Evolutionary conservation across 2,888 invertebrate species (phyloP), one percentile per base, ranked within the genome.

Genomic region (Drosophila falleni): DNA sequence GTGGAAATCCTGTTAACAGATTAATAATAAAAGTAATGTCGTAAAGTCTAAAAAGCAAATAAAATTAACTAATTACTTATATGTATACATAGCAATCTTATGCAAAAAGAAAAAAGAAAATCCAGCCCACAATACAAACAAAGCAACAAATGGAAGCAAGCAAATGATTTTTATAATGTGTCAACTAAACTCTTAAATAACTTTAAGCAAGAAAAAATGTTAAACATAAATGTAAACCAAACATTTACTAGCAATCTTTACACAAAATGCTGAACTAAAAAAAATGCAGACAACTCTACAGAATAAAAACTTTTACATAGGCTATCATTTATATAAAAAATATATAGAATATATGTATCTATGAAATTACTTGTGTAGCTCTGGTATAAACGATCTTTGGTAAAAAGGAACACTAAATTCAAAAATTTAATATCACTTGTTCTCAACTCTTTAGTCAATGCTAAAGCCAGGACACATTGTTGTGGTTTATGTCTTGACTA

Each of bases 81-180:
- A 44, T 26, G 46, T 35, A 41, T 53, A 60, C 54, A 56, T 60
- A 65, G 61, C 49, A 76, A 71, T 62, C 62, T 64, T 47, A 74
- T 74, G 76, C 49, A 50, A 68, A 9, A 29, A 39, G 29, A 26
- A 39, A 10, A 16, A 63, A 35, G 26, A 49, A 35, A 78, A 33
- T 62, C 71, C 71, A 85, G 74, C 80, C 80, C 80, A 83, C 80
- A 84, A 82, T 76, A 80, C 75, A 72, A 77, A 80, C 73, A 72
- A 79, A 79, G 80, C 64, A 71, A 71, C 69, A 74, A 65, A 71
- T 63, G 68, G 66, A 81, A 70, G 56, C 71, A 79, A 71, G 68
- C 47, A 73, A 68, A 60, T 67, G 59, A 68, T 61, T 71, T 76
- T 69, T 74, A 67, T 39, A 71, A 70, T 75, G 70, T 73, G 83